These are phyloP conservation scores for Grammomys surdaster DNA, from an alignment of 2,113 vertebrate species.

Conservation along the genomic window DNA sequence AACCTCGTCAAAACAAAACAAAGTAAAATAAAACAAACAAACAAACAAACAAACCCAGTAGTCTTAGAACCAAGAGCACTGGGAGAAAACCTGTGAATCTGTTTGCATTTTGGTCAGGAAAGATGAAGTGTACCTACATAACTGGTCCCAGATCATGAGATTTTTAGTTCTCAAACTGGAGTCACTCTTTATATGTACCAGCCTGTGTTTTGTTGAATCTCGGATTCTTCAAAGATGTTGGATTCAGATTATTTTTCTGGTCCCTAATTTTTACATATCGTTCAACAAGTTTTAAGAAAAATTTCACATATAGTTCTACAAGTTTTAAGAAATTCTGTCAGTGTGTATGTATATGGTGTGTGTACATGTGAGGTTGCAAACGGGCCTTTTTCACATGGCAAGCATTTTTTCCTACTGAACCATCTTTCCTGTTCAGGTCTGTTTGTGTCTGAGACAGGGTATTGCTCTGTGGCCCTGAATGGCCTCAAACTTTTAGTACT, in stretches of 20 bases:
- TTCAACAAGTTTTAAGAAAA: no score
- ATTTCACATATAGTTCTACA: background rate
- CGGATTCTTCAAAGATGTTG: background rate
- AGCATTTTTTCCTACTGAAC: background rate
- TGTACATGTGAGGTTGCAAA: background rate
- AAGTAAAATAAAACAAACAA: background rate
- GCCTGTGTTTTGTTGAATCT: background rate
- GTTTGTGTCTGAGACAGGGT: background rate
- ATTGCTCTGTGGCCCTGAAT: background rate
- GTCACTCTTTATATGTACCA: background rate
- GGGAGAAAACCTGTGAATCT: background rate
- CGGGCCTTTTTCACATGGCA: background rate
- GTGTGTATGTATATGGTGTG: background rate
- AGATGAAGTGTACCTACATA: background rate
- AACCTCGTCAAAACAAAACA: background rate
- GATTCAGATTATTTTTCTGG: conserved; percentile 8
- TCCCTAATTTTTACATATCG: conserved; percentile 25
- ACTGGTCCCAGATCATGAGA: background rate
- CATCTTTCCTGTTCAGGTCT: background rate
- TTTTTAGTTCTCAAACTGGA: background rate
- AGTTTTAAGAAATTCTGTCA: background rate
- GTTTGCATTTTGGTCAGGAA: background rate
- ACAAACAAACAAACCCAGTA: background rate
- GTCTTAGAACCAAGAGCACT: background rate
- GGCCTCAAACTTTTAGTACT: background rate